Percentiles rank a stretch among this genome's conserved stretches.
Evolutionary conservation across 2,113 vertebrate genomes (phyloP).

Genomic region (Jaculus jaculus): DNA sequence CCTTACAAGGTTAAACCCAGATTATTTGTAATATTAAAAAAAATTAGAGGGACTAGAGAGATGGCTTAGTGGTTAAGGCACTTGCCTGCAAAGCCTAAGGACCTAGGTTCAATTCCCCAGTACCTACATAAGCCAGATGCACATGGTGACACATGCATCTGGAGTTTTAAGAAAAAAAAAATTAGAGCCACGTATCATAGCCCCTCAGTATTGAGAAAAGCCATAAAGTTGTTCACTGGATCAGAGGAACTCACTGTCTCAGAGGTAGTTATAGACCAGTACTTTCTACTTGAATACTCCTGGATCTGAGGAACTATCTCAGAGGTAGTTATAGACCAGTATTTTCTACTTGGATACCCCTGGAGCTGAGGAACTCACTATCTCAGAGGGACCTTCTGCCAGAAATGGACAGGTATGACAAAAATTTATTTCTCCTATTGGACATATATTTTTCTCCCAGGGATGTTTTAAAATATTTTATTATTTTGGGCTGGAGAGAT

Average conservation of each 20-base stretch:
- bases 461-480: no score
- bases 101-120: no score
- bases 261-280: background rate
- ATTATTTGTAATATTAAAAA: background rate
- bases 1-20: background rate
- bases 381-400: background rate
- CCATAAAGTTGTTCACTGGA: background rate
- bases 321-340: background rate
- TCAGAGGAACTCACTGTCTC: no score
- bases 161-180: no score
- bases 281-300: background rate
- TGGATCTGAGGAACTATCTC: no score
- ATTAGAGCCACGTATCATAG: background rate
- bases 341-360: background rate
- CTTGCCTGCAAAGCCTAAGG: no score
- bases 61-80: no score
- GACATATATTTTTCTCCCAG: background rate
- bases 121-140: no score
- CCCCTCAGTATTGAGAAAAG: background rate
- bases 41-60: no score
- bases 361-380: background rate
- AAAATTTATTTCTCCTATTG: background rate
- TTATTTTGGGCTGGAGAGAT: no score
- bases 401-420: background rate
- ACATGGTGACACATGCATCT: no score